Percentiles rank a stretch among this genome's conserved stretches.
Evolutionary conservation across 1,140 invertebrate species (phyloP).

Genomic region (Gonioctena quinquepunctata): DNA sequence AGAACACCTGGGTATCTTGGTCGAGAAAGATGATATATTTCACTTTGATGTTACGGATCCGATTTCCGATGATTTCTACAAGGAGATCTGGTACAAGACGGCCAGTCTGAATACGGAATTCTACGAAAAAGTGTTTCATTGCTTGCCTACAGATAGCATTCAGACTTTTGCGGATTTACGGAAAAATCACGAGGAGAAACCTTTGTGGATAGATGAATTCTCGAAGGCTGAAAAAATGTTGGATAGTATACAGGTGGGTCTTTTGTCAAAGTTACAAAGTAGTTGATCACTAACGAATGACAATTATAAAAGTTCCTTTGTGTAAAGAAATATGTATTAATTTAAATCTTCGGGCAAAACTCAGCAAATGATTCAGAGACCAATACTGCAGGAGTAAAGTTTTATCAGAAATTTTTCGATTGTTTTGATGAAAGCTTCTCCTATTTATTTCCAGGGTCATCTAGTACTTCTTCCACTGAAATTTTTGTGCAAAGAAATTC

Average conservation of each 20-base stretch:
- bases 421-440: neutral
- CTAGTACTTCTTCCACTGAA: constrained; percentile 84
- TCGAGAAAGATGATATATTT: constrained; percentile 55
- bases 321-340: too few species aligned
- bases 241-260: constrained; percentile 68
- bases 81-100: constrained; percentile 76
- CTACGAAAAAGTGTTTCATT: constrained; percentile 87
- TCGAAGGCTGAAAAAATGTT: constrained; percentile 71
- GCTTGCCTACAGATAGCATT: constrained; percentile 81
- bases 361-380: too few species aligned
- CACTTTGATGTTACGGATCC: constrained; percentile 73
- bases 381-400: too few species aligned
- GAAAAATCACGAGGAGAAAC: constrained; percentile 69
- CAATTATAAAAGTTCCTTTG: too few species aligned
- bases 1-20: constrained; percentile 80
- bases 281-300: too few species aligned
- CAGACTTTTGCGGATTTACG: constrained; percentile 74
- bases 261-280: too few species aligned
- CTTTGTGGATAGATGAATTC: constrained; percentile 70
- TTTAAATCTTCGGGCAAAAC: too few species aligned
- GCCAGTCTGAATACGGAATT: constrained; percentile 82
- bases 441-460: constrained; percentile 67
- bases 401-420: neutral
- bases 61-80: constrained; percentile 75
- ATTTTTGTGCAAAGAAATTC: constrained; percentile 81